phyloP scores from a whole-genome alignment of 2,113 vertebrate species.

The Globicephala melas region DNA sequence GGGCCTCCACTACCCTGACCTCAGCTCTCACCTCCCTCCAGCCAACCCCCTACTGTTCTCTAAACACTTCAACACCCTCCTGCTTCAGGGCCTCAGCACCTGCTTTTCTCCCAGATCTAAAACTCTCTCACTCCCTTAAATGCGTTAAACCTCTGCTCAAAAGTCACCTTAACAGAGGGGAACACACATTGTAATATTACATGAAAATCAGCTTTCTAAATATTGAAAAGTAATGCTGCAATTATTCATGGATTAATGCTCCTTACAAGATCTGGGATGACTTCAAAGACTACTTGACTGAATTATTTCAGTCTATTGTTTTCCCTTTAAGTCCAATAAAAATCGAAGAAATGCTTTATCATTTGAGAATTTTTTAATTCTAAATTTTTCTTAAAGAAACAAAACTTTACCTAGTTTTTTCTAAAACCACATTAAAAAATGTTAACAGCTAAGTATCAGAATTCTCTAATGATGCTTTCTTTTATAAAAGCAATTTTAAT shows the following conservation, averaged over 20 bases:
- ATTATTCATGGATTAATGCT: not conserved
- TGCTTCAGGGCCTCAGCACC: not conserved
- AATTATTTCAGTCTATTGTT: not conserved
- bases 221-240: not conserved
- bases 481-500: constrained; percentile 5
- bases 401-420: not conserved
- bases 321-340: not conserved
- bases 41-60: not conserved
- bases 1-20: not conserved
- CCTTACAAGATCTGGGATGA: not conserved
- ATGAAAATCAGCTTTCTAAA: not conserved
- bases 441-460: not conserved
- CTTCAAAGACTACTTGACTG: not conserved
- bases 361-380: not conserved
- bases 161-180: not conserved
- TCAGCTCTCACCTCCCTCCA: not conserved
- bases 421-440: not conserved
- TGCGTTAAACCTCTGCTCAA: not conserved
- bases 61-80: not conserved
- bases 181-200: not conserved
- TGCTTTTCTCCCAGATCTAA: not conserved
- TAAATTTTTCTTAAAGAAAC: constrained; percentile 3
- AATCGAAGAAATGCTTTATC: not conserved
- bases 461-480: not conserved
- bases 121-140: not conserved